A percentile compares a stretch with the other conserved stretches of the same genome.
phyloP scores from a whole-genome alignment of 2,113 vertebrate species.

The Lophotis ruficrista region DNA sequence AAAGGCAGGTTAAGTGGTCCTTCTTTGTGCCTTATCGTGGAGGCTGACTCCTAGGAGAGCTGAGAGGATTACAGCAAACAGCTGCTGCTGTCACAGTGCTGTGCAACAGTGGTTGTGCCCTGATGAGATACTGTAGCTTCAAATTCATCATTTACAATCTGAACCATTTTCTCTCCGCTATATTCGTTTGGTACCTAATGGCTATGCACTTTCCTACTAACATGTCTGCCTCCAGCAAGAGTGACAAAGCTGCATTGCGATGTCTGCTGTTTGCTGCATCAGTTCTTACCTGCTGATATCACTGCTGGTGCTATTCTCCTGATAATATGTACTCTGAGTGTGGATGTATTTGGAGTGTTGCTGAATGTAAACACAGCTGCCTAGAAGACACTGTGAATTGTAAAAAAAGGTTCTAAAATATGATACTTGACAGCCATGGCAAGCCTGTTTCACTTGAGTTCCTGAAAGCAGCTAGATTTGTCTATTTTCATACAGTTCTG shows the following conservation, averaged over 20 bases:
- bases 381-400: neutral
- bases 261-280: neutral
- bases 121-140: neutral
- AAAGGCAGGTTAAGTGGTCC: neutral
- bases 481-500: constrained; percentile 28
- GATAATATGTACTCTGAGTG: neutral
- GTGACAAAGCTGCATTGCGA: neutral
- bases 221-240: neutral
- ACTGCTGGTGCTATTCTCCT: neutral
- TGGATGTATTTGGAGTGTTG: neutral
- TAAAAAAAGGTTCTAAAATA: neutral
- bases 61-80: neutral
- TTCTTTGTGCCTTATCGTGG: neutral
- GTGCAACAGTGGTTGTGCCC: neutral
- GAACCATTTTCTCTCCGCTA: neutral
- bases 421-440: neutral
- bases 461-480: constrained; percentile 49
- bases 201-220: neutral
- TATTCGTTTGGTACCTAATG: neutral
- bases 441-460: constrained; percentile 2
- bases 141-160: neutral
- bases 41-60: neutral
- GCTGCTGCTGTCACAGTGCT: neutral
- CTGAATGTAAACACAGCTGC: neutral
- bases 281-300: neutral